phyloP scores from a whole-genome alignment of 2,797 vertebrate genomes.

The Natrix natrix region DNA sequence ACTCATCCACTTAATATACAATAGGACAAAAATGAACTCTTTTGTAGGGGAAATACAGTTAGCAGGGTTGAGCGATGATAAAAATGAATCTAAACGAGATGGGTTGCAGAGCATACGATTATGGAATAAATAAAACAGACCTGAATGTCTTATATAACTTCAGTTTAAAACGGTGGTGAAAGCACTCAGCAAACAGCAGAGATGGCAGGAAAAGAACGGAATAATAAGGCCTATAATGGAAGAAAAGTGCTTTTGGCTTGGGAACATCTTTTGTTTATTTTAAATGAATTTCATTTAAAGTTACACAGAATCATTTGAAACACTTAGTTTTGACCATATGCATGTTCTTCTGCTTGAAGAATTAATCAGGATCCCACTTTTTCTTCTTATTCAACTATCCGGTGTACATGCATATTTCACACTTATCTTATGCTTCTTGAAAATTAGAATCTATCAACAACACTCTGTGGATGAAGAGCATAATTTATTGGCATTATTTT shows the following conservation, averaged over 20 bases:
- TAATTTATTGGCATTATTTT: neutral
- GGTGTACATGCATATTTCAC: neutral
- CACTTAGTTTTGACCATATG: conserved; percentile 50
- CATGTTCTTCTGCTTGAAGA: conserved; percentile 55
- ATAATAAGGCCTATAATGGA: conserved; percentile 22
- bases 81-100: conserved; percentile 17
- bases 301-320: conserved; percentile 62
- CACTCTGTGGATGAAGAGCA: neutral
- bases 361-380: conserved; percentile 53
- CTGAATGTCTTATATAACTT: conserved; percentile 21
- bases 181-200: conserved; percentile 11
- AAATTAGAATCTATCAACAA: neutral
- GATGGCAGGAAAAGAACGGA: neutral
- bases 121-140: conserved; percentile 15
- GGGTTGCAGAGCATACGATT: neutral
- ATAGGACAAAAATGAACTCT: conserved; percentile 43
- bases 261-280: conserved; percentile 36
- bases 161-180: conserved; percentile 13
- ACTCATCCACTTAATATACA: conserved; percentile 19
- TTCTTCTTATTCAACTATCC: neutral
- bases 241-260: conserved; percentile 1
- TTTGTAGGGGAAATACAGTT: conserved; percentile 45
- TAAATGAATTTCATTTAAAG: conserved; percentile 49
- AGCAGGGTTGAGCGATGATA: conserved; percentile 14
- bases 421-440: neutral